phyloP scores from a whole-genome alignment of 1,140 invertebrate species.

The Trypoxylus dichotomus region DNA sequence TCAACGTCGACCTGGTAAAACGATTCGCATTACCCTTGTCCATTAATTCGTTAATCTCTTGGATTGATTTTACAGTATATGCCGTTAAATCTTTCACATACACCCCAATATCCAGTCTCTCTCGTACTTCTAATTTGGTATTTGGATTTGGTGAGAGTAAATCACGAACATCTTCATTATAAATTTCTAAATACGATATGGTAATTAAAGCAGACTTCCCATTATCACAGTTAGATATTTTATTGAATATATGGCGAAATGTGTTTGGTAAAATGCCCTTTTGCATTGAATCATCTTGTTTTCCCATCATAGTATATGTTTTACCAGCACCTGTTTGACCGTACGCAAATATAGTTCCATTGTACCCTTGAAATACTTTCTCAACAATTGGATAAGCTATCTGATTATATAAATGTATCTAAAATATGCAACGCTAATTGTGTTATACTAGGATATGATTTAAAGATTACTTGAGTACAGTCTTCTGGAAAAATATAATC shows the following conservation, averaged over 20 bases:
- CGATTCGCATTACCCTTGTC: constrained; percentile 92
- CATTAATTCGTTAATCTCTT: constrained; percentile 73
- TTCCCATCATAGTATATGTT: constrained; percentile 82
- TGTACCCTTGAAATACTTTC: constrained; percentile 91
- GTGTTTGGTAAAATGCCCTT: constrained; percentile 93
- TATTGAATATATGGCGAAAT: constrained; percentile 93
- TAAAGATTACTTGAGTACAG: constrained; percentile 75
- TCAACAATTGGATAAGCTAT: constrained; percentile 90
- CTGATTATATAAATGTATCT: constrained; percentile 92
- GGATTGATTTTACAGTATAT: not conserved
- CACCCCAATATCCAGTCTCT: constrained; percentile 75
- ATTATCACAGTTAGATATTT: constrained; percentile 73
- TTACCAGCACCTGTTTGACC: constrained; percentile 97
- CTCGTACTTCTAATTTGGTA: constrained; percentile 68
- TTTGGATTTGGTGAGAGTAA: constrained; percentile 69
- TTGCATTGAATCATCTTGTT: constrained; percentile 25
- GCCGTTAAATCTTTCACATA: constrained; percentile 33
- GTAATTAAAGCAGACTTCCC: constrained; percentile 77
- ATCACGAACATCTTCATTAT: constrained; percentile 92
- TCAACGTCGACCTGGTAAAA: constrained; percentile 85
- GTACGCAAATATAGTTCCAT: constrained; percentile 95
- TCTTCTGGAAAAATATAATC: constrained; percentile 20
- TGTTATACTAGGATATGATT: constrained; percentile 66
- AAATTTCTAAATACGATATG: constrained; percentile 93
- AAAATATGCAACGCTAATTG: constrained; percentile 27